Evolutionary conservation across 2,888 invertebrate species (phyloP).

Genomic region (Stictocephala bisonia): DNA sequence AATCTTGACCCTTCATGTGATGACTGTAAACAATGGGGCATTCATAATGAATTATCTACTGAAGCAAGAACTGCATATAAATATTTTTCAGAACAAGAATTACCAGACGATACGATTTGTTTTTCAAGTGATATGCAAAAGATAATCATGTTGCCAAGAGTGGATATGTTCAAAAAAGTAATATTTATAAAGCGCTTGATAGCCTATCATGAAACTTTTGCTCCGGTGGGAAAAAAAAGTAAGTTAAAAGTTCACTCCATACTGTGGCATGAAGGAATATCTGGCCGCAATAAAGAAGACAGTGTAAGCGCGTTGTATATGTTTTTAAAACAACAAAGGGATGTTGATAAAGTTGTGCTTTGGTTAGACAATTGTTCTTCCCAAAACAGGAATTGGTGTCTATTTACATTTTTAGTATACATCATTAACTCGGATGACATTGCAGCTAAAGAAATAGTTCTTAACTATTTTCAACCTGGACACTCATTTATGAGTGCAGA

Average conservation of each 20-base stretch:
- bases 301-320: constrained; percentile 56
- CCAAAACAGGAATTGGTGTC: constrained; percentile 48
- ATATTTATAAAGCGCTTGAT: constrained; percentile 54
- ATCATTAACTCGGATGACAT: constrained; percentile 35
- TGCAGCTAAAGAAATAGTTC: neutral
- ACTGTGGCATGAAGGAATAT: constrained; percentile 60
- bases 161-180: constrained; percentile 56
- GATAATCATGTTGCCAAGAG: constrained; percentile 57
- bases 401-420: constrained; percentile 38
- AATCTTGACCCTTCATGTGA: constrained; percentile 18
- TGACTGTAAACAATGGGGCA: constrained; percentile 22
- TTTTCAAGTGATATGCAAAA: constrained; percentile 43
- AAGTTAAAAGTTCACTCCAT: constrained; percentile 49
- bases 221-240: constrained; percentile 38
- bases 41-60: constrained; percentile 5
- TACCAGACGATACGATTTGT: neutral
- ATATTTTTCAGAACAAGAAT: constrained; percentile 15
- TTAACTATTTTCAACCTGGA: constrained; percentile 46
- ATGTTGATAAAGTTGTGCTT: constrained; percentile 54
- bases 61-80: constrained; percentile 7
- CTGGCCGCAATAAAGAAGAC: constrained; percentile 61
- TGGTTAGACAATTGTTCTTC: constrained; percentile 60
- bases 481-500: constrained; percentile 51
- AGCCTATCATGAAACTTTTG: constrained; percentile 55
- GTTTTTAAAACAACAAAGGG: constrained; percentile 56